A percentile compares a stretch with the other conserved stretches of the same genome.
phyloP scores from a whole-genome alignment of 1,140 invertebrate species.

The Danaus plexippus region DNA sequence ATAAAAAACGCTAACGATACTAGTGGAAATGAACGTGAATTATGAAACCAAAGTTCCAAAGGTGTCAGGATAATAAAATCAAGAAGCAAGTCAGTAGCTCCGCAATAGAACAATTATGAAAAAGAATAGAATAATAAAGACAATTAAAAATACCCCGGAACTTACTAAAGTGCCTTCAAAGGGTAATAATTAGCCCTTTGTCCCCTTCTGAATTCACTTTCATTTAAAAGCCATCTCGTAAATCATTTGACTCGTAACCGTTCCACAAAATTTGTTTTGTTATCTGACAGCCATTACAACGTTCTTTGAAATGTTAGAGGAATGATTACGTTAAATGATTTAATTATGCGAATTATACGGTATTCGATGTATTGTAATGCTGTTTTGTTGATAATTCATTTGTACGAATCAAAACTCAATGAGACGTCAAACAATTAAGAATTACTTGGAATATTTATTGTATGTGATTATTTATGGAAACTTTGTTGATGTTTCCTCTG shows the following conservation, averaged over 20 bases:
- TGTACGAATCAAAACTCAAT: too few species aligned
- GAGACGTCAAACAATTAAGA: too few species aligned
- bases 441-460: too few species aligned
- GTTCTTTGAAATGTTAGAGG: too few species aligned
- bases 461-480: too few species aligned
- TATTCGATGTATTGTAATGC: too few species aligned
- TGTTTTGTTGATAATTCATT: too few species aligned
- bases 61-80: conserved; percentile 1
- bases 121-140: conserved; percentile 26
- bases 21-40: conserved; percentile 1
- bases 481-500: too few species aligned
- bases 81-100: background rate
- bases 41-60: background rate
- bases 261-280: conserved; percentile 10
- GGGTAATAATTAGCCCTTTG: conserved; percentile 43
- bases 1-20: too few species aligned
- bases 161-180: conserved; percentile 32
- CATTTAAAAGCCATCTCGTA: conserved; percentile 24
- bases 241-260: conserved; percentile 23
- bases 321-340: too few species aligned
- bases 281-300: conserved; percentile 9
- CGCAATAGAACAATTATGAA: too few species aligned
- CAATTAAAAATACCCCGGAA: conserved; percentile 34
- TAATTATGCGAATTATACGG: too few species aligned
- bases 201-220: conserved; percentile 31